These are phyloP conservation scores for Cepaea hortensis DNA, from an alignment of 2,888 invertebrate species.

Conservation along the genomic window DNA sequence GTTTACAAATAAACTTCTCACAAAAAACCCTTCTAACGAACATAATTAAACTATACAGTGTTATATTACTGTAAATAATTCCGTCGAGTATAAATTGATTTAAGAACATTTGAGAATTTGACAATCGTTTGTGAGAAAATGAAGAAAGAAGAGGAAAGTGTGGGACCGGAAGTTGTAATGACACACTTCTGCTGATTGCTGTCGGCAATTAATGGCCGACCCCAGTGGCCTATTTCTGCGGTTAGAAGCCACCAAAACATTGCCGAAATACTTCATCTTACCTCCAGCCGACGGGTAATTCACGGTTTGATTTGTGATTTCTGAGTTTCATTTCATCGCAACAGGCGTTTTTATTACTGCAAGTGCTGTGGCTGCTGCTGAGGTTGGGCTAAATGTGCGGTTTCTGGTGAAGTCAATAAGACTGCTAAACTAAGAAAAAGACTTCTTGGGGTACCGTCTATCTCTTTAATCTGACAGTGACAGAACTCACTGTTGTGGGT, in stretches of 20 bases:
- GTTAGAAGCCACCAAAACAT: conserved; percentile 38
- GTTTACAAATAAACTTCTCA: conserved; percentile 53
- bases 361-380: background rate
- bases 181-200: conserved; percentile 29
- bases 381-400: background rate
- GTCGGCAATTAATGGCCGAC: conserved; percentile 54
- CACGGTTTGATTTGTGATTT: background rate
- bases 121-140: background rate
- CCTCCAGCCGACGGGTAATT: background rate
- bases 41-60: too few species aligned
- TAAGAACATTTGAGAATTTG: too few species aligned
- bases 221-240: conserved; percentile 48
- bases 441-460: too few species aligned
- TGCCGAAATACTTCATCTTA: conserved; percentile 1
- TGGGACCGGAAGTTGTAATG: conserved; percentile 44
- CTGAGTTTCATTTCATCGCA: background rate
- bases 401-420: background rate
- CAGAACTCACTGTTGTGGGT: too few species aligned
- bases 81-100: too few species aligned
- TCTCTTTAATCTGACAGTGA: too few species aligned
- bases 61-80: too few species aligned
- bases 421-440: too few species aligned
- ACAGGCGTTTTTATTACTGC: background rate
- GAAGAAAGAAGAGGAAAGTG: background rate
- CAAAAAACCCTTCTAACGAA: background rate